Evolutionary conservation across 2,888 invertebrate species (phyloP).

Genomic region (Perizoma flavofasciatum): DNA sequence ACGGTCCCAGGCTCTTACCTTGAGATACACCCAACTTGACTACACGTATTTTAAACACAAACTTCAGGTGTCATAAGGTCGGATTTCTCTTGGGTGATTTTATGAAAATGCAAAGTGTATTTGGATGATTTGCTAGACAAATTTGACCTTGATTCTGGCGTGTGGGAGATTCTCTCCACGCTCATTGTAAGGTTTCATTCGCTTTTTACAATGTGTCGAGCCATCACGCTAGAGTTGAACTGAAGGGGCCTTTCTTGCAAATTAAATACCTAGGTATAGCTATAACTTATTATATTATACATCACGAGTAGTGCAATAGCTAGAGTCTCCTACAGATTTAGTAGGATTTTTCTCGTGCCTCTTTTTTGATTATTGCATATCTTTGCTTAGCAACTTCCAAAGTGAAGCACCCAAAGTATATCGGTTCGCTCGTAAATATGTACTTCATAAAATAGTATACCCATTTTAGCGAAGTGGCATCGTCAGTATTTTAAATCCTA

Average conservation of each 20-base stretch:
- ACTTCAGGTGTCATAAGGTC: constrained; percentile 25
- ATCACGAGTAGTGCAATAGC: no score
- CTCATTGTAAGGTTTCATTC: constrained; percentile 71
- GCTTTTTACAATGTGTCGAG: constrained; percentile 64
- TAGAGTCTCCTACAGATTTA: no score
- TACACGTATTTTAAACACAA: constrained; percentile 31
- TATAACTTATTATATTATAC: no score
- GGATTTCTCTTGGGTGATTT: constrained; percentile 29
- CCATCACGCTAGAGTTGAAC: constrained; percentile 44
- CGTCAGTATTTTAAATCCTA: no score
- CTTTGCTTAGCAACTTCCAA: no score
- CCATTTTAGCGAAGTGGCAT: no score
- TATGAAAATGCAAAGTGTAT: constrained; percentile 52
- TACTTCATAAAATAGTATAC: no score
- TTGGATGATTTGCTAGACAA: constrained; percentile 71
- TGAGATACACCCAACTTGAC: constrained; percentile 44
- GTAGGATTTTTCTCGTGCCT: no score
- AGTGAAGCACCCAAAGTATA: no score
- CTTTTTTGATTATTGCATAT: no score
- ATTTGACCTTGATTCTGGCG: constrained; percentile 76
- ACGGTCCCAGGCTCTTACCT: constrained; percentile 72
- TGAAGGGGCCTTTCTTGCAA: constrained; percentile 3
- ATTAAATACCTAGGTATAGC: not conserved
- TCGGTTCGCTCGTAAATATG: no score
- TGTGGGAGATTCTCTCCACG: constrained; percentile 68